Conservation (phyloP, 2,113 vertebrate species). For the Ctenodactylus gundi region DNA sequence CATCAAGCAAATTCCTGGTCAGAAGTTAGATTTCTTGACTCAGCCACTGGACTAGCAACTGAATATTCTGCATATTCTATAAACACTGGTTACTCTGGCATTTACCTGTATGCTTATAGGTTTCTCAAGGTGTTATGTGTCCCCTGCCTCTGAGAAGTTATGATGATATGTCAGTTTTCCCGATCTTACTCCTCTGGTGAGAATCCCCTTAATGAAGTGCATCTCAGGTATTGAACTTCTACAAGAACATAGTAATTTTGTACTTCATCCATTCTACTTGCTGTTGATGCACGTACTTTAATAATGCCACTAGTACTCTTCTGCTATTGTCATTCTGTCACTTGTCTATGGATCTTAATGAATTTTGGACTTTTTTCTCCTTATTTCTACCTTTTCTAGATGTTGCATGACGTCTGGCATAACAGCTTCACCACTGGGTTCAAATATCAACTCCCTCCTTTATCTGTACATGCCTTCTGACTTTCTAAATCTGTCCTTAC, state of each 20-base stretch:
- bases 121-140: not conserved
- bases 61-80: not conserved
- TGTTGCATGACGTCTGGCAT: not conserved
- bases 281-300: not conserved
- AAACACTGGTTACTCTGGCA: not conserved
- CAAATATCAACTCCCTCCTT: not conserved
- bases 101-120: not conserved
- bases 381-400: not conserved
- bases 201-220: not conserved
- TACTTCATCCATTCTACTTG: too few relatives aligned
- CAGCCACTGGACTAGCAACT: not conserved
- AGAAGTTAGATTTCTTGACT: not conserved
- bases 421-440: not conserved
- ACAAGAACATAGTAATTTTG: too few relatives aligned
- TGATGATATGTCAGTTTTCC: not conserved
- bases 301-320: not conserved
- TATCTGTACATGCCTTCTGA: not conserved
- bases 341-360: not conserved
- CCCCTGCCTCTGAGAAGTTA: not conserved
- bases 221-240: not conserved
- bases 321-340: not conserved
- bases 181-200: not conserved
- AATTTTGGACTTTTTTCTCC: accelerated
- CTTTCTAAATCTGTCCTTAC: not conserved
- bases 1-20: not conserved